Evolutionary conservation across 2,888 invertebrate genomes (phyloP), one percentile per base, ranked within the genome.

Genomic region (Cacoxenus indagator): DNA sequence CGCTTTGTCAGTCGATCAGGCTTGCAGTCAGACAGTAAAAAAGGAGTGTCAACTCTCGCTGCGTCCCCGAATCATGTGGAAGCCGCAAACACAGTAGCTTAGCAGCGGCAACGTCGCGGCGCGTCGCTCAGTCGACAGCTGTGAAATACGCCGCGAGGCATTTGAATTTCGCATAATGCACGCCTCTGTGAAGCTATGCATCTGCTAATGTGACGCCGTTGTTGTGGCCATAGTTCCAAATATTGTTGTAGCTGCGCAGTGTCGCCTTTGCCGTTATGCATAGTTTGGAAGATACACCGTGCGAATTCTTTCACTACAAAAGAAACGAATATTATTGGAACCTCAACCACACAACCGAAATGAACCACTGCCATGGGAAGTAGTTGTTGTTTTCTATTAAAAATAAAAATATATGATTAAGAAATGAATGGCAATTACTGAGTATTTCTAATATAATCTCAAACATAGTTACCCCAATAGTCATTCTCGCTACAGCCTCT

Each of bases 81-180:
- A 54, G 26, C 37, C 24, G 1, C 65, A 55, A 57, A 55, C 45
- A 24, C 24, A 46, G 45, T 8, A 59, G 43, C 24, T 48, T 26
- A 26, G 24, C 31, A 37, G 8, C 37, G 54, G 17, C 65, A 54
- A 22, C 65, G 24, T 24, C 37, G 17, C 59, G 2, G 27, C 17
- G 17, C 43, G 26, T 22, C 31, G 46, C 17, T 46, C 66, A 62
- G 61, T 45, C 80, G 81, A 81, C 81, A 83, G 82, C 81, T 81
- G 81, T 81, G 81, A 83, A 83, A 81, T 81, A 81, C 83, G 81
- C 81, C 81, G 81, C 82, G 76, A 83, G 82, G 77, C 81, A 83
- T 81, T 81, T 83, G 81, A 83, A 82, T 83, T 80, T 83, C 81
- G 81, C 81, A 81, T 81, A 81, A 82, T 83, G 81, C 81, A 83